Evolutionary conservation across 2,113 vertebrate genomes (phyloP).

Genomic region (Sphyrna mokarran): DNA sequence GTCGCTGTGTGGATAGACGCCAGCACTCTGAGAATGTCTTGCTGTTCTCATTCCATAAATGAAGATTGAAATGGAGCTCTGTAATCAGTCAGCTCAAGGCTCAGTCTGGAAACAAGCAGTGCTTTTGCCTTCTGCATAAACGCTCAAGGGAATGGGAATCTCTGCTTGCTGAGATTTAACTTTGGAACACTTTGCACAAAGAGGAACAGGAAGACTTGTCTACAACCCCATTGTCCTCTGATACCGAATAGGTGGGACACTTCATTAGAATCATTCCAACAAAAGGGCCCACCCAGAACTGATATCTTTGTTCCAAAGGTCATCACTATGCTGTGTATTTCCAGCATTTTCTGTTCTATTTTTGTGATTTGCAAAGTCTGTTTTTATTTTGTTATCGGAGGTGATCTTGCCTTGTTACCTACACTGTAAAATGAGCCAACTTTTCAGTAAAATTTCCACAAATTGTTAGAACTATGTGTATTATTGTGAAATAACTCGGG

Average conservation of each 20-base stretch:
- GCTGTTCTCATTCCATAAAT: background rate
- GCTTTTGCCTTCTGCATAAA: background rate
- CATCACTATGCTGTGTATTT: background rate
- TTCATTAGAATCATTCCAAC: background rate
- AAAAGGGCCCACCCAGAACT: background rate
- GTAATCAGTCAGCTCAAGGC: background rate
- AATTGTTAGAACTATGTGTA: background rate
- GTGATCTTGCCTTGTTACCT: background rate
- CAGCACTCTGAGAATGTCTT: background rate
- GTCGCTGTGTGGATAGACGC: background rate
- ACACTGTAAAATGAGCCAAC: background rate
- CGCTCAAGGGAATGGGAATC: background rate
- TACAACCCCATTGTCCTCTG: background rate
- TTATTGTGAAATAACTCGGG: background rate
- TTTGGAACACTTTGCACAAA: background rate
- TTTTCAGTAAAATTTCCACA: background rate
- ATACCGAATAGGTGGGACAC: background rate
- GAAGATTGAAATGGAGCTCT: background rate
- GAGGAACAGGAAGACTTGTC: background rate
- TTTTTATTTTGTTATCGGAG: background rate
- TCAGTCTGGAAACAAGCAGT: constrained; percentile 1
- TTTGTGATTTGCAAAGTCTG: background rate
- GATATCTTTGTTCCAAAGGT: background rate
- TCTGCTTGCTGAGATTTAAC: background rate
- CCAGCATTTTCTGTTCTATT: background rate